A percentile compares a stretch with the other conserved stretches of the same genome.
phyloP scores from a whole-genome alignment of 1,140 invertebrate genomes.

The Listronotus oregonensis region DNA sequence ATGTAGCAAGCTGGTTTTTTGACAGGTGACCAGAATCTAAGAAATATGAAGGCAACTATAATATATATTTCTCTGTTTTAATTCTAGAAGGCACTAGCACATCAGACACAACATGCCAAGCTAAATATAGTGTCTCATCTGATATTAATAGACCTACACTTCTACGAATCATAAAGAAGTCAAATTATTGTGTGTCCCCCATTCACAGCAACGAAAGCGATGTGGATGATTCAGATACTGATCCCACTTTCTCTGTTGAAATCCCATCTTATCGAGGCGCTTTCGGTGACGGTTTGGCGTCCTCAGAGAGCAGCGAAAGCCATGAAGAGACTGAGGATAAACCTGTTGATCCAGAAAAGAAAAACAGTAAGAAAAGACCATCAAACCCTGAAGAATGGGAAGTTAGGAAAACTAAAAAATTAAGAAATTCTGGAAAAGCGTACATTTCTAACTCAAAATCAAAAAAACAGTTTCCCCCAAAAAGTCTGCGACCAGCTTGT shows the following conservation, averaged over 20 bases:
- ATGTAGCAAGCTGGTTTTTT: too few relatives aligned
- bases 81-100: background rate
- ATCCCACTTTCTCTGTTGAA: constrained; percentile 1
- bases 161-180: background rate
- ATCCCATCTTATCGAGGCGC: background rate
- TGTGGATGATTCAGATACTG: constrained; percentile 22
- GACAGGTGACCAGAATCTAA: too few relatives aligned
- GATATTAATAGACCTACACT: background rate
- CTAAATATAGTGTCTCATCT: background rate
- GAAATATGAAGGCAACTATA: too few relatives aligned
- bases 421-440: too few relatives aligned
- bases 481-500: too few relatives aligned
- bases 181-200: constrained; percentile 13
- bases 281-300: background rate
- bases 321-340: background rate
- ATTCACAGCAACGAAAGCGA: constrained; percentile 21
- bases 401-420: background rate
- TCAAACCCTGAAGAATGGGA: background rate
- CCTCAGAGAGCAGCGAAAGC: background rate
- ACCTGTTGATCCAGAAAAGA: background rate
- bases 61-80: background rate
- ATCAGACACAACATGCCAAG: background rate
- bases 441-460: too few relatives aligned
- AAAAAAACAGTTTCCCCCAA: too few relatives aligned
- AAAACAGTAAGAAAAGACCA: background rate